phyloP scores from a whole-genome alignment of 2,888 invertebrate genomes.

The Argynnis bischoffii region DNA sequence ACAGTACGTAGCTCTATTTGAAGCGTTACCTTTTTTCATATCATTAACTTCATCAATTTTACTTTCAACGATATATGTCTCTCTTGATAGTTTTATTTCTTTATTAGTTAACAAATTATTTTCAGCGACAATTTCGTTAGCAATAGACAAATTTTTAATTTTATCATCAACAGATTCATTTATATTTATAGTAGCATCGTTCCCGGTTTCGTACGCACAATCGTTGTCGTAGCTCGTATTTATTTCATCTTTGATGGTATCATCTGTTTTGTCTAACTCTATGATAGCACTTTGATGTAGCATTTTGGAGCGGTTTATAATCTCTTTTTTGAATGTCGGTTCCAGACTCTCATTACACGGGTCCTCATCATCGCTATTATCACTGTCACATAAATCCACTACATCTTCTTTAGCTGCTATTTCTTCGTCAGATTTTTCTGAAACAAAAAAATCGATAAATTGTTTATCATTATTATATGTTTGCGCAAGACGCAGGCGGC shows the following conservation, averaged over 20 bases:
- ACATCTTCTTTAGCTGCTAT: slow-evolving; percentile 46
- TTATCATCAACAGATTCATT: slow-evolving; percentile 3
- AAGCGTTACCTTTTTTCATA: slow-evolving; percentile 20
- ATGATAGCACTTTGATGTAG: slow-evolving; percentile 42
- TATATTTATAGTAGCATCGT: slow-evolving; percentile 12
- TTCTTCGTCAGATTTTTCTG: slow-evolving; percentile 58
- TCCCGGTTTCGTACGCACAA: slow-evolving; percentile 28
- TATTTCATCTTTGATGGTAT: slow-evolving; percentile 47
- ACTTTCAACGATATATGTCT: slow-evolving; percentile 23
- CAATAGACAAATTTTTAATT: neutral
- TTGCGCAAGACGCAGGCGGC: too few relatives aligned
- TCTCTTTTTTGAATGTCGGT: slow-evolving; percentile 62
- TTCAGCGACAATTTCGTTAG: neutral
- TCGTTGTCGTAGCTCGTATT: slow-evolving; percentile 45
- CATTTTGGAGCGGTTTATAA: slow-evolving; percentile 53
- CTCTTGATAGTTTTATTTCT: slow-evolving; percentile 4
- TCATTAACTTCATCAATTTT: slow-evolving; percentile 11
- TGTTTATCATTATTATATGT: neutral
- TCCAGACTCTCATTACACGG: slow-evolving; percentile 65
- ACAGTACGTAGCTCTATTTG: slow-evolving; percentile 27
- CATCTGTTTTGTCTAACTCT: slow-evolving; percentile 46
- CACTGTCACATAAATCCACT: slow-evolving; percentile 53
- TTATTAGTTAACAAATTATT: neutral
- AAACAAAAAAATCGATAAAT: slow-evolving; percentile 40
- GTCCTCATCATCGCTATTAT: slow-evolving; percentile 50